Percentiles rank a stretch among this genome's conserved stretches.
These are phyloP conservation scores for Scolopax rusticola DNA, from an alignment of 2,797 vertebrate genomes.

Conservation along the genomic window DNA sequence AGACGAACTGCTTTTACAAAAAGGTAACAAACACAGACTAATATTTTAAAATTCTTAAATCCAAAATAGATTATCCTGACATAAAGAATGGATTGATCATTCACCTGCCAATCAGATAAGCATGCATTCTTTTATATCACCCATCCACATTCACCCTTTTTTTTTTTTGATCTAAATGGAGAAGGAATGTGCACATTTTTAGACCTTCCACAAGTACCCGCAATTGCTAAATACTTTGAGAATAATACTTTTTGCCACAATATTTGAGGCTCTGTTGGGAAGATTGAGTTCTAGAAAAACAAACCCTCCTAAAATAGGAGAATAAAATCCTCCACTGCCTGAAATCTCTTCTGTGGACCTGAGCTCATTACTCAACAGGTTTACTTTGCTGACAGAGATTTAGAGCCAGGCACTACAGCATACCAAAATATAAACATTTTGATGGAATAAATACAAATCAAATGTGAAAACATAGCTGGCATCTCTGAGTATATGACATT, in stretches of 20 bases:
- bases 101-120: not conserved
- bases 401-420: not conserved
- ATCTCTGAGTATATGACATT: slow-evolving; percentile 15
- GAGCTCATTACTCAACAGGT: not conserved
- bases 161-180: not conserved
- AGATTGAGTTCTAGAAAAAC: not conserved
- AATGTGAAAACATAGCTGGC: slow-evolving; percentile 44
- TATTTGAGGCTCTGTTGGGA: not conserved
- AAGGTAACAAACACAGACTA: not conserved
- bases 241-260: not conserved
- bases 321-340: not conserved
- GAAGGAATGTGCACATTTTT: not conserved
- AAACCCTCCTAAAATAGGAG: not conserved
- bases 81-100: not conserved
- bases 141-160: not conserved
- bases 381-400: not conserved
- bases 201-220: not conserved
- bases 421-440: not conserved
- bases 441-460: slow-evolving; percentile 35
- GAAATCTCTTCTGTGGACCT: not conserved
- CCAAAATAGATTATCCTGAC: not conserved
- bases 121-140: not conserved
- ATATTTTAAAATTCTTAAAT: not conserved
- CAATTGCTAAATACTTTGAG: not conserved
- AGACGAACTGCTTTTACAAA: not conserved